These are phyloP conservation scores for Pelmatolapia mariae DNA, from an alignment of 2,113 vertebrate species.

Conservation along the genomic window DNA sequence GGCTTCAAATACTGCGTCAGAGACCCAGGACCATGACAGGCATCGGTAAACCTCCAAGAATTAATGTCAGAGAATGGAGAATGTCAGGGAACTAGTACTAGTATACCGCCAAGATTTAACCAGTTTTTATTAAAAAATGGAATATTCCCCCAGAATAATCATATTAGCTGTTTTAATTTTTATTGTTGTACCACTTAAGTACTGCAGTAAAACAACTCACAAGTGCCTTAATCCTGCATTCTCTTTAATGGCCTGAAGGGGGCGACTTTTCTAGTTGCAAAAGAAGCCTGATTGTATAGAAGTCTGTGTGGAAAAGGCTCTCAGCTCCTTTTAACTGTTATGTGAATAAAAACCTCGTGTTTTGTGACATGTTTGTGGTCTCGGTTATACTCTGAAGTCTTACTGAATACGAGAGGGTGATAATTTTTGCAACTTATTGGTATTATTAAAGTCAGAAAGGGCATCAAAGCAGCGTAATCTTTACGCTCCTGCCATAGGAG, in stretches of 20 bases:
- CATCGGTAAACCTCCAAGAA: accelerated
- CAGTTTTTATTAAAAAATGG: neutral
- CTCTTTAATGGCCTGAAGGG: neutral
- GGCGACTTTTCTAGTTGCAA: neutral
- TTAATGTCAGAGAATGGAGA: neutral
- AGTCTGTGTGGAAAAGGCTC: neutral
- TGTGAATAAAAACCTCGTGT: neutral
- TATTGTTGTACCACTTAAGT: neutral
- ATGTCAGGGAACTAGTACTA: neutral
- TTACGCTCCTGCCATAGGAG: neutral
- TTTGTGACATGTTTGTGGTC: accelerated
- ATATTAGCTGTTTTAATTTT: accelerated
- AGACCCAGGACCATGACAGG: neutral
- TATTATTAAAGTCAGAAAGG: neutral
- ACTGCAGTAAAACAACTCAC: neutral
- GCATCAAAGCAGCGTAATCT: accelerated
- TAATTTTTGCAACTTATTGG: accelerated
- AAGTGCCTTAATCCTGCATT: neutral
- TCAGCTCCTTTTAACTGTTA: neutral
- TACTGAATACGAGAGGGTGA: neutral
- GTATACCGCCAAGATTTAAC: neutral
- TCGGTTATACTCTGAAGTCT: neutral
- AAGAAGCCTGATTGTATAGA: neutral
- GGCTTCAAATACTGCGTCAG: neutral
- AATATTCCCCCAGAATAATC: neutral